A percentile compares a stretch with the other conserved stretches of the same genome.
These are phyloP conservation scores for Branchipolynoe longqiensis DNA, from an alignment of 2,888 invertebrate species.

Conservation along the genomic window DNA sequence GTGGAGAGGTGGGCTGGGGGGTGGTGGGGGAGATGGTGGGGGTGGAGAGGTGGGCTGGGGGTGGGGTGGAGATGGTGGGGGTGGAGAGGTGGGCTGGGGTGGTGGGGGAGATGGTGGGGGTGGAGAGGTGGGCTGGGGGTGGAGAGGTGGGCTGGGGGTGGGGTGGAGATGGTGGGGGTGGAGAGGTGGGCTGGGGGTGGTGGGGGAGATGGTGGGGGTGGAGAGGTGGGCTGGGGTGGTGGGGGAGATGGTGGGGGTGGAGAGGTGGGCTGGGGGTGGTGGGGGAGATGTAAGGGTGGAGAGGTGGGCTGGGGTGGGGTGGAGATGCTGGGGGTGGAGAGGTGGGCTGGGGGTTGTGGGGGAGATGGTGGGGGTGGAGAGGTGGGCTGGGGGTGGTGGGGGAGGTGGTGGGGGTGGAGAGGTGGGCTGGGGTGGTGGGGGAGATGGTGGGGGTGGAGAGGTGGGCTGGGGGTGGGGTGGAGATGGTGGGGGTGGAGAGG, in stretches of 20 bases:
- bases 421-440: not conserved
- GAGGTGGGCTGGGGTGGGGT: too few species aligned
- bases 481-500: not conserved
- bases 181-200: not conserved
- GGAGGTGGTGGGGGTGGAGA: not conserved
- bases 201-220: not conserved
- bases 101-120: not conserved
- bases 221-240: not conserved
- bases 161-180: not conserved
- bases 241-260: not conserved
- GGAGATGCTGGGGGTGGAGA: too few species aligned
- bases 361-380: too few species aligned
- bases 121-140: not conserved
- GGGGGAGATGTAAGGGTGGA: not conserved
- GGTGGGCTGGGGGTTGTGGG: too few species aligned
- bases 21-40: not conserved
- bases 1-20: not conserved
- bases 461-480: not conserved
- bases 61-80: not conserved
- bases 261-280: not conserved
- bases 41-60: not conserved
- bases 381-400: not conserved
- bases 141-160: not conserved
- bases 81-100: not conserved
- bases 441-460: not conserved